A percentile compares a stretch with the other conserved stretches of the same genome.
phyloP scores from a whole-genome alignment of 2,113 vertebrate species.

The Apus apus region DNA sequence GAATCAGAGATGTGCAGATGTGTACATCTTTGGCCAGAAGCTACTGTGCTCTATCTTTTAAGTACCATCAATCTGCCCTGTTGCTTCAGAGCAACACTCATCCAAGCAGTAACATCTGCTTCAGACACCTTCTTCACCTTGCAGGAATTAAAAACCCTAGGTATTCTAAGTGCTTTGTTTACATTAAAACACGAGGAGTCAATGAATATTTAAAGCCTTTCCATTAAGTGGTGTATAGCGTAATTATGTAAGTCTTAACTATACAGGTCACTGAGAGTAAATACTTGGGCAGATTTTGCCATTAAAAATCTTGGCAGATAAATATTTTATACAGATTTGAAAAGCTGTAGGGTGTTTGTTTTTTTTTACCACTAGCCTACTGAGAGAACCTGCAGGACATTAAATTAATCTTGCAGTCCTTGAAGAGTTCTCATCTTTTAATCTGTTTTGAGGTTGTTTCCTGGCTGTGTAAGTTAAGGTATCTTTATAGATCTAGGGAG shows the following conservation, averaged over 20 bases:
- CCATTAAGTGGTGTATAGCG: constrained; percentile 48
- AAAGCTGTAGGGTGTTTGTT: neutral
- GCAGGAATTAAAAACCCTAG: constrained; percentile 37
- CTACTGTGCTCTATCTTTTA: neutral
- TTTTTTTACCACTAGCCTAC: neutral
- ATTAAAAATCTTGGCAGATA: constrained; percentile 54
- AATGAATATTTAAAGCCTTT: constrained; percentile 68
- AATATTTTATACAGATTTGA: constrained; percentile 55
- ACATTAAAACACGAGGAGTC: constrained; percentile 49
- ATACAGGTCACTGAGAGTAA: constrained; percentile 44
- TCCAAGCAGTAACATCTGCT: constrained; percentile 15
- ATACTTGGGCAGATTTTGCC: constrained; percentile 27
- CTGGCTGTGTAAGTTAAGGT: neutral
- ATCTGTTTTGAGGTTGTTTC: constrained; percentile 12
- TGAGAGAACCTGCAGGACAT: constrained; percentile 35
- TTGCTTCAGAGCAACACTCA: neutral
- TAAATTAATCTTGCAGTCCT: constrained; percentile 41
- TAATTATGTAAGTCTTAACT: constrained; percentile 59
- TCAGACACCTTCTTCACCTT: constrained; percentile 39
- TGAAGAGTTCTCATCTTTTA: constrained; percentile 32
- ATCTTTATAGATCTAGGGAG: neutral
- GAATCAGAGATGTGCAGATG: neutral
- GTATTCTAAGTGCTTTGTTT: constrained; percentile 59
- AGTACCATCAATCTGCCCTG: neutral
- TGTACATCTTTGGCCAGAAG: neutral